Evolutionary conservation across 2,888 invertebrate species (phyloP).

Genomic region (Phrixothrix hirtus): DNA sequence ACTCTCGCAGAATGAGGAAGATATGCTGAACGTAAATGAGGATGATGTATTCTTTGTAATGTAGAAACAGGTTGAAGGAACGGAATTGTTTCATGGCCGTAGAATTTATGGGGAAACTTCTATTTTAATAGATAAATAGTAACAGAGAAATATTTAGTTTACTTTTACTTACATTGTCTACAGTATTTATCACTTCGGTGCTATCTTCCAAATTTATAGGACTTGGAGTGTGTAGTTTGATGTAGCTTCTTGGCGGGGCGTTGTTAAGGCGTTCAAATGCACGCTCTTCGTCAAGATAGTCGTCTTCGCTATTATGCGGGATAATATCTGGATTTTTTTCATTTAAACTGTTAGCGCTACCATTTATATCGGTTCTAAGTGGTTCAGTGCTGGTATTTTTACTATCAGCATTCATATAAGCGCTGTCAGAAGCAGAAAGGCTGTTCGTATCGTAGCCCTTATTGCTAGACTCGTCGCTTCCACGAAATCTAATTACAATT

Average conservation of each 20-base stretch:
- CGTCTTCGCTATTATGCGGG: constrained; percentile 60
- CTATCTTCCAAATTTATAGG: constrained; percentile 2
- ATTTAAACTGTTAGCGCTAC: constrained; percentile 59
- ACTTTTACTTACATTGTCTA: neutral
- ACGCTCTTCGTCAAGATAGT: constrained; percentile 60
- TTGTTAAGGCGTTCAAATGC: constrained; percentile 60
- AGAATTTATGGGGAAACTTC: constrained; percentile 15
- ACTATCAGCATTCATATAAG: constrained; percentile 52
- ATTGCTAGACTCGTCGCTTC: constrained; percentile 48
- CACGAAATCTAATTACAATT: constrained; percentile 69
- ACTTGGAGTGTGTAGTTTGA: constrained; percentile 43
- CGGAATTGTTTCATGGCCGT: constrained; percentile 11
- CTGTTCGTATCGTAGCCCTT: constrained; percentile 54
- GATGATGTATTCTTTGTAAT: constrained; percentile 20
- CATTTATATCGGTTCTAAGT: constrained; percentile 58
- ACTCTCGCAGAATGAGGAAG: constrained; percentile 11
- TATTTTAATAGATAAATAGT: constrained; percentile 3
- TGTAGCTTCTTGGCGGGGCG: constrained; percentile 52
- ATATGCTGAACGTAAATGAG: constrained; percentile 14
- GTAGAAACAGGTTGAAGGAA: constrained; percentile 11
- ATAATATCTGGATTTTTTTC: constrained; percentile 65
- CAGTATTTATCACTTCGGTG: too few relatives aligned
- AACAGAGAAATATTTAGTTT: constrained; percentile 6
- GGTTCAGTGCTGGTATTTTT: constrained; percentile 57
- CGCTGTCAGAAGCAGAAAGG: constrained; percentile 48